These are phyloP conservation scores for Daptonema setosum DNA, from an alignment of 2,888 invertebrate genomes.

Conservation along the genomic window DNA sequence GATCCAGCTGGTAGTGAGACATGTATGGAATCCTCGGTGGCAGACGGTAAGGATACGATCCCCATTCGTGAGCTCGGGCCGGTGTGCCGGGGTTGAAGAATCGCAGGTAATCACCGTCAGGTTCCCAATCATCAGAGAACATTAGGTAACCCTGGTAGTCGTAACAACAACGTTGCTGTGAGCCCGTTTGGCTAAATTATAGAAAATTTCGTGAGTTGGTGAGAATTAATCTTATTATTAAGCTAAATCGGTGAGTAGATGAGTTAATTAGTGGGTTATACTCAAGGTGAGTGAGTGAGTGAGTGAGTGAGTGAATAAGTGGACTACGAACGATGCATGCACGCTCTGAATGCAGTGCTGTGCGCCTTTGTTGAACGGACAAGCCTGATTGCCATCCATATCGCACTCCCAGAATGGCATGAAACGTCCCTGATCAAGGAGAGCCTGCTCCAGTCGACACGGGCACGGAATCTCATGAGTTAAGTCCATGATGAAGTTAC, in stretches of 20 bases:
- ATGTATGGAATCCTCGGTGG: conserved; percentile 48
- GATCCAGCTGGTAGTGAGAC: conserved; percentile 81
- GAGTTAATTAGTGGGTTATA: too few species aligned
- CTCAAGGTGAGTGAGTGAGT: too few species aligned
- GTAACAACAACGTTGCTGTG: conserved; percentile 85
- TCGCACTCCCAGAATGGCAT: conserved; percentile 74
- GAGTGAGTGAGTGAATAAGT: too few species aligned
- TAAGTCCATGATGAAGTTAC: conserved; percentile 20
- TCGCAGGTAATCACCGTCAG: conserved; percentile 15
- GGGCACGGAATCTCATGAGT: conserved; percentile 43
- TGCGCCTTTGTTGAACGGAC: conserved; percentile 66
- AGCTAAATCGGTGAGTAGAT: too few species aligned
- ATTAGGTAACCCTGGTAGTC: conserved; percentile 70
- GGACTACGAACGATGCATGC: conserved; percentile 53
- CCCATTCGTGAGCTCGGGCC: conserved; percentile 44
- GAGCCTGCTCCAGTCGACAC: conserved; percentile 67
- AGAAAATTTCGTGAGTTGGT: too few species aligned
- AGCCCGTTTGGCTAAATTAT: conserved; percentile 17
- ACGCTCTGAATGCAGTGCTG: conserved; percentile 77
- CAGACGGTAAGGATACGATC: conserved; percentile 63
- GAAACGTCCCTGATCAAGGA: conserved; percentile 47
- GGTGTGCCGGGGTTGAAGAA: conserved; percentile 23
- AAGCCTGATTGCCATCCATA: conserved; percentile 59
- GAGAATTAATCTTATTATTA: not conserved
- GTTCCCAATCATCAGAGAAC: conserved; percentile 75